Evolutionary conservation across 1,140 invertebrate genomes (phyloP).

Genomic region (Trichomalopsis sarcophagae): DNA sequence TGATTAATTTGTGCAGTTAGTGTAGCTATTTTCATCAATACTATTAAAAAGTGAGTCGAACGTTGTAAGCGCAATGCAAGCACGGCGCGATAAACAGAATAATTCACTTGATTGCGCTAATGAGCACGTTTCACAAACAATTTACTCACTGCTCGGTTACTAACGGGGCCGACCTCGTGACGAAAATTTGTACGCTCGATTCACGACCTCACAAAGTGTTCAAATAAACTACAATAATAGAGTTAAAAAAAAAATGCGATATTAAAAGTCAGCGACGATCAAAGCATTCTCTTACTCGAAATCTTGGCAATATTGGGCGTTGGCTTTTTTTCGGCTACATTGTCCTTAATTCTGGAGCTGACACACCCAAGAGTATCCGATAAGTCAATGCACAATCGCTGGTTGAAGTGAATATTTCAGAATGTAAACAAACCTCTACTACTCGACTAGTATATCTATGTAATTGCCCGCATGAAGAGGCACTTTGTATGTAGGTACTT

Average conservation of each 20-base stretch:
- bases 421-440: too few species aligned
- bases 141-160: background rate
- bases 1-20: background rate
- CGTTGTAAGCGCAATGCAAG: background rate
- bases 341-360: background rate
- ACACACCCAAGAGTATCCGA: background rate
- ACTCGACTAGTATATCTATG: too few species aligned
- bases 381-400: too few species aligned
- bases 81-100: background rate
- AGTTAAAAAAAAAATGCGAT: too few species aligned
- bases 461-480: too few species aligned
- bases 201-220: too few species aligned
- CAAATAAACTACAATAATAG: too few species aligned
- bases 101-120: background rate
- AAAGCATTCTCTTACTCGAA: too few species aligned
- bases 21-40: background rate
- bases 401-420: too few species aligned
- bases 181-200: too few species aligned
- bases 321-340: background rate
- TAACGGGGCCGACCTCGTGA: background rate
- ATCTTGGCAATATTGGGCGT: background rate
- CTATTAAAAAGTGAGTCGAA: background rate
- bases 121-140: background rate
- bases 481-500: too few species aligned
- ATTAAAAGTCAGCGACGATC: too few species aligned